Percentiles rank a stretch among this genome's conserved stretches.
Conservation (phyloP, 1,140 invertebrate species). For the Antheraea pernyi region DNA sequence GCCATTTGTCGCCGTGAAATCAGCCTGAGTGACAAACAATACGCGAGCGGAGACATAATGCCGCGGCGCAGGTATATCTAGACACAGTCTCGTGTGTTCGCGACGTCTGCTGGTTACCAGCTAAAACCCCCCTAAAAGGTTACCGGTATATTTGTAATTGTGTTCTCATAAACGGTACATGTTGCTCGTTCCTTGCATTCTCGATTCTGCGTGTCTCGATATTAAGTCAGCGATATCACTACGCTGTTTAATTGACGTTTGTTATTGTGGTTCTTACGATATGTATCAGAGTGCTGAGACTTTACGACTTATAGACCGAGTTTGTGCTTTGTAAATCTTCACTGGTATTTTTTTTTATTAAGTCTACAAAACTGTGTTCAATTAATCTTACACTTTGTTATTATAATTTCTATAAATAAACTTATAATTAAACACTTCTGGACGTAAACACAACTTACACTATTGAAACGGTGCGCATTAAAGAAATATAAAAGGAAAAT, state of each 20-base stretch:
- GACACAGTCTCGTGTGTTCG: constrained; percentile 44
- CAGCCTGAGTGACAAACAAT: constrained; percentile 73
- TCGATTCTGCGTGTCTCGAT: constrained; percentile 22
- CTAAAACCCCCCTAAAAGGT: constrained; percentile 58
- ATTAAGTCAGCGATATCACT: constrained; percentile 60
- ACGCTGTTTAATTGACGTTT: constrained; percentile 46
- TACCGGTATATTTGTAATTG: constrained; percentile 70
- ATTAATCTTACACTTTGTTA: too few relatives aligned
- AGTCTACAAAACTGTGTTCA: too few relatives aligned
- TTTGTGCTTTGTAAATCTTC: too few relatives aligned
- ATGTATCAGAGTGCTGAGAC: too few relatives aligned
- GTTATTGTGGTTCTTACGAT: not conserved
- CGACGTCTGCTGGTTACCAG: constrained; percentile 38
- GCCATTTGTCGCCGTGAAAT: constrained; percentile 71
- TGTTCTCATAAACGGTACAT: constrained; percentile 63
- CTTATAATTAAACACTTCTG: too few relatives aligned
- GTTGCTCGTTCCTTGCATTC: too few relatives aligned
- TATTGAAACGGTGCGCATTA: too few relatives aligned
- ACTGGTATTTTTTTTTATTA: too few relatives aligned
- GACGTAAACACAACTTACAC: too few relatives aligned
- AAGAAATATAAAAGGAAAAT: too few relatives aligned
- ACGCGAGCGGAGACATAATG: constrained; percentile 56
- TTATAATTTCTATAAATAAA: too few relatives aligned
- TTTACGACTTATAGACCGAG: too few relatives aligned
- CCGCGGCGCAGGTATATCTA: constrained; percentile 46